Base-by-base conservation (phyloP, 2,797 vertebrate genomes). In the Cyprinella venusta region DNA sequence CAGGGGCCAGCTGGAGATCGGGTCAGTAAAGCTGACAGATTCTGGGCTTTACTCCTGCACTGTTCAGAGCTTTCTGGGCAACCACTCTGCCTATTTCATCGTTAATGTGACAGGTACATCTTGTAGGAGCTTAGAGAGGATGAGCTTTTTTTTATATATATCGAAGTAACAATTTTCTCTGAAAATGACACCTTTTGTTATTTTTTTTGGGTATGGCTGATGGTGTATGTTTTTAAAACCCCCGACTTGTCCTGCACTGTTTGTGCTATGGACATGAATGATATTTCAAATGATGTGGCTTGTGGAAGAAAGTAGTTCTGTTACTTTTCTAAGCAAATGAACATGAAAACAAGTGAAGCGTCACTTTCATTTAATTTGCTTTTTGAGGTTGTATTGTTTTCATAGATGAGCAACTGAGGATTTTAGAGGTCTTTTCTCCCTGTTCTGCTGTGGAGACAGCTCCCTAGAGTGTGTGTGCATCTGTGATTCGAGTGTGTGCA, bases 41-140 rank as follows among this genome's bases (percentile, higher is more conserved):
- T 97, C 97, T 0, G 97, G 97, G 84, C 93, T 97, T 89, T 98
- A 97, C 82, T 89, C 92, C 59, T 99, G 97, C 86, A 94, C 95
- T 90, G 93, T 92, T 92, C 94, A 92, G 89, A 94, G 95, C 89
- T 95, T 96, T 83, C 96, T 94, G 0, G 95, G 96, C 86, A 99
- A 97, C 48, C 95, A 97, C 91, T 97, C 95, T 87, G 91, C 92
- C 89, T 96, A 94, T 93, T 98, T 97, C 92, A 93, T 93, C 83
- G 93, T 96, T 90, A 99, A 98, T 13, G 93, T 98, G 91, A 96
- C 97, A 91, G 97, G 97, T 99, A 94, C 13, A 24, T 70, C 18
- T 40, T 6, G 38, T 45, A 45, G 93, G 6, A 68, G 8, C 67
- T 45, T 45, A 13, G 16, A 69, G 24, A 68, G 16, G 36, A 69